Conservation (phyloP, 2,888 invertebrate genomes). For the Erannis defoliaria region DNA sequence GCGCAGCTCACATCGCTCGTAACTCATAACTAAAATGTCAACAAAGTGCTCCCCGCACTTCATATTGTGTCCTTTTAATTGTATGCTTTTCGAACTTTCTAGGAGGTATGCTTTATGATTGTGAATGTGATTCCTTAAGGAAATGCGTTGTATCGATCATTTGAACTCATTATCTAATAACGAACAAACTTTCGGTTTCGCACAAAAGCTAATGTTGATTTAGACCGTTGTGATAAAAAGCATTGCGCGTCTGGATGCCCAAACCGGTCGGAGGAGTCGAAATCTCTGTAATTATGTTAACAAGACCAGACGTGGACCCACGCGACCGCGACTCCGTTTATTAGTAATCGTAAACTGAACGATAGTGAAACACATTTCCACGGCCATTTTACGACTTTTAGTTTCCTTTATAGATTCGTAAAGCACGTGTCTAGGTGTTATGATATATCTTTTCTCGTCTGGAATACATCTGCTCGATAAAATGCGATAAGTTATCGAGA, state of each 20-base stretch:
- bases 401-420: constrained; percentile 50
- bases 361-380: constrained; percentile 70
- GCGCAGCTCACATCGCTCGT: constrained; percentile 60
- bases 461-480: constrained; percentile 65
- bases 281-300: constrained; percentile 79
- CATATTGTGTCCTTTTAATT: background rate
- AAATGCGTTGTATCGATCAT: constrained; percentile 59
- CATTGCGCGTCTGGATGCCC: constrained; percentile 59
- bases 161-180: constrained; percentile 62
- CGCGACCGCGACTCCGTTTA: constrained; percentile 60
- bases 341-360: constrained; percentile 62
- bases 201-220: constrained; percentile 71
- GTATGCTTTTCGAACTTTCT: constrained; percentile 25
- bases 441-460: constrained; percentile 41
- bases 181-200: constrained; percentile 86
- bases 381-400: constrained; percentile 54
- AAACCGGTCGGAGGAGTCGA: constrained; percentile 74
- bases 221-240: constrained; percentile 68
- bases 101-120: constrained; percentile 45
- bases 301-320: constrained; percentile 63
- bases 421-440: constrained; percentile 53
- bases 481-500: constrained; percentile 69
- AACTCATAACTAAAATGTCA: constrained; percentile 70
- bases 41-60: constrained; percentile 56
- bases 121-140: constrained; percentile 35